A percentile compares a stretch with the other conserved stretches of the same genome.
Conservation (phyloP, 2,888 invertebrate species). For the Limnephilus lunatus region DNA sequence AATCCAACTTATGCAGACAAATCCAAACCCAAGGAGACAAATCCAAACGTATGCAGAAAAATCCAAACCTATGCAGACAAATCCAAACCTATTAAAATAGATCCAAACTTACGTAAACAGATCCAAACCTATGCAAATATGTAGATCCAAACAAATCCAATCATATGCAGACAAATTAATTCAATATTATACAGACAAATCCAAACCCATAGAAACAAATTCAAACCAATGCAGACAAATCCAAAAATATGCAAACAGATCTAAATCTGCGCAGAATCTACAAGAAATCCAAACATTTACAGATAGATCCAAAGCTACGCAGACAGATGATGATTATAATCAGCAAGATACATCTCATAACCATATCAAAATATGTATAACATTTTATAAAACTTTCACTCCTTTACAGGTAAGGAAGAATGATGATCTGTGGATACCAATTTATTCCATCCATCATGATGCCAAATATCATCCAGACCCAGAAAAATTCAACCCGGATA, state of each 20-base stretch:
- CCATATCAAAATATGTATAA: background rate
- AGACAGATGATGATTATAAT: background rate
- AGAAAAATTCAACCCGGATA: slow-evolving; percentile 72
- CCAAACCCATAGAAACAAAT: background rate
- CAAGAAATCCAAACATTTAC: background rate
- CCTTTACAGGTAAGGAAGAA: slow-evolving; percentile 59
- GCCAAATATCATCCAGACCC: slow-evolving; percentile 69
- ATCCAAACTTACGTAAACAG: no score
- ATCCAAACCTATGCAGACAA: no score
- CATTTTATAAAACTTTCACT: background rate
- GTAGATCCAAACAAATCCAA: background rate
- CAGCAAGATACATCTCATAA: background rate
- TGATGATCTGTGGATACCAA: slow-evolving; percentile 66
- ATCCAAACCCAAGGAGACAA: no score
- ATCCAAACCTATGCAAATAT: no score
- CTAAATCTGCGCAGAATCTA: no score
- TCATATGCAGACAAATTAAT: background rate
- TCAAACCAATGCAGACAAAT: background rate
- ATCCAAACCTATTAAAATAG: no score
- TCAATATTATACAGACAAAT: background rate
- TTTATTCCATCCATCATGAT: slow-evolving; percentile 70
- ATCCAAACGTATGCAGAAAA: no score
- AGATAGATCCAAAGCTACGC: background rate
- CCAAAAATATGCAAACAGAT: background rate
- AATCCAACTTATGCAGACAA: no score